Conservation (phyloP, 2,113 vertebrate genomes). For the Ploceus nigricollis region DNA sequence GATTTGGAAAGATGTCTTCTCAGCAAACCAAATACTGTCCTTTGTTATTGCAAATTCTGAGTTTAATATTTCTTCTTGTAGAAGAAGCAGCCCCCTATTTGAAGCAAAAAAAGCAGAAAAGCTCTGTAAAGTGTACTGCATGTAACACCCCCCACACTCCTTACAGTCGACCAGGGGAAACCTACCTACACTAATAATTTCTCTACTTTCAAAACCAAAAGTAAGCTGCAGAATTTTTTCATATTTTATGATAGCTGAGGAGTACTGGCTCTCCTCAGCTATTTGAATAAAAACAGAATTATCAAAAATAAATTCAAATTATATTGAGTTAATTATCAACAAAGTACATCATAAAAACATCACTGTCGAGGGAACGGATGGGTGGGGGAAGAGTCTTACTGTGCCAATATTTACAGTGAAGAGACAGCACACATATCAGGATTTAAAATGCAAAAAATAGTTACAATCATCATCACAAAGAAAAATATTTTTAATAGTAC, state of each 20-base stretch:
- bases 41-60: background rate
- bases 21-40: background rate
- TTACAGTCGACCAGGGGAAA: fast-evolving
- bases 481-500: background rate
- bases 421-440: background rate
- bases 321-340: background rate
- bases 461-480: background rate
- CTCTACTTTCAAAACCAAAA: background rate
- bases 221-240: background rate
- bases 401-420: background rate
- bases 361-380: no score
- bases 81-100: background rate
- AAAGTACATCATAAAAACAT: background rate
- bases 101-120: background rate
- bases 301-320: background rate
- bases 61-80: background rate
- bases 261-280: background rate
- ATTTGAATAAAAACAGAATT: background rate
- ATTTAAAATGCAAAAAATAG: background rate
- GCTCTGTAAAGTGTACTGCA: background rate
- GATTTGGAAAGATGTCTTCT: background rate
- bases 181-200: background rate
- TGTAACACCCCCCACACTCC: background rate
- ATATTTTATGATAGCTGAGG: background rate
- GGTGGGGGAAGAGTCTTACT: background rate